Evolutionary conservation across 1,140 invertebrate genomes (phyloP).

Genomic region (Drosophila nannoptera): DNA sequence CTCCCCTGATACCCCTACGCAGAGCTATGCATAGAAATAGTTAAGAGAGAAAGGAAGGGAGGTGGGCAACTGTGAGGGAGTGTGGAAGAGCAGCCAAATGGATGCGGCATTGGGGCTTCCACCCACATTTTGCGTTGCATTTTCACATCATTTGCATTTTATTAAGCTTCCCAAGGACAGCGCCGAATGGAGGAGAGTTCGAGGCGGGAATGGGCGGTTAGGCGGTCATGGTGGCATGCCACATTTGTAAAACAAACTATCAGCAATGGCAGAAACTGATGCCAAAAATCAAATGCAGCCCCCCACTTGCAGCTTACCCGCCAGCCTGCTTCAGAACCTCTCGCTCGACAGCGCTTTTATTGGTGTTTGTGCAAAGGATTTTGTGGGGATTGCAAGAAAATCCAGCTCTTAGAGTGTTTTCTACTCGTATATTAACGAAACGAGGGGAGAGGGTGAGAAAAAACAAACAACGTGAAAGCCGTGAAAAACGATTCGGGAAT

Average conservation of each 20-base stretch:
- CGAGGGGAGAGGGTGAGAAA: not conserved
- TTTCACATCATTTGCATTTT: conserved; percentile 54
- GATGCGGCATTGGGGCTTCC: conserved; percentile 33
- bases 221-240: not conserved
- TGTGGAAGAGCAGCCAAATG: conserved; percentile 10
- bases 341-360: conserved; percentile 18
- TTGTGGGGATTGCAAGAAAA: conserved; percentile 5
- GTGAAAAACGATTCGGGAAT: conserved; percentile 58
- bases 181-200: not conserved
- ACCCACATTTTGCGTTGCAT: conserved; percentile 29
- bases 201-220: not conserved
- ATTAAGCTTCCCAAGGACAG: conserved; percentile 22
- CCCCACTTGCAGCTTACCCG: not conserved
- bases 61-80: not conserved
- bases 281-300: not conserved
- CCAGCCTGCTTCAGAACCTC: too few relatives aligned
- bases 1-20: not conserved
- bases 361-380: conserved; percentile 36
- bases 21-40: conserved; percentile 7
- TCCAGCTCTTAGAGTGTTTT: conserved; percentile 1
- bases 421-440: not conserved
- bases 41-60: not conserved
- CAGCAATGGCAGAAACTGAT: conserved; percentile 14
- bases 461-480: not conserved
- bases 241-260: conserved; percentile 51